Evolutionary conservation across 2,888 invertebrate genomes (phyloP), one percentile per base, ranked within the genome.

Genomic region (Agrochola macilenta): DNA sequence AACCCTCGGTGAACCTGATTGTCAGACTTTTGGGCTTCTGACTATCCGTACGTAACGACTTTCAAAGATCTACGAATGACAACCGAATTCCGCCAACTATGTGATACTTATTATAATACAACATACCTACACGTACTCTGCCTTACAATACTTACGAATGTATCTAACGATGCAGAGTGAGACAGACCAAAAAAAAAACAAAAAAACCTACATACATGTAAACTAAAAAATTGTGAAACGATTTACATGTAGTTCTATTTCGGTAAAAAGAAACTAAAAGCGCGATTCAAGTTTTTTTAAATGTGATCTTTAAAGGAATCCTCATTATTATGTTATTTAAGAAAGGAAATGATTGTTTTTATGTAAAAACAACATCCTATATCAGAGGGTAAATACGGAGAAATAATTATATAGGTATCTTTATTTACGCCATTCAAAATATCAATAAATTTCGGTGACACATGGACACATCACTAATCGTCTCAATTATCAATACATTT

Each of bases 401-500:
- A 20, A 52, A 8, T 52, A 52, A 3, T 23, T 52, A 23, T 52
- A 2, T 52, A 52, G 17, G 17, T 52, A 61, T 30, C 30, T n/a
- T 39, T 63, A 7, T 14, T 39, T 64, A 39, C 2, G 7, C 43
- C 14, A 46, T 5, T 69, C 26, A n/a, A 69, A 66, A 35, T n/a
- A 20, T 69, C 26, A 43, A 49, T 71, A 26, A 60, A 26, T n/a
- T n/a, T 30, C 35, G 0, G 26, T 57, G 58, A 30, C 71, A 70
- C 35, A 7, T n/a, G n/a, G 5, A 52, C 23, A 58, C 43, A 74
- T 73, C 46, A 69, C n/a, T 69, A 61, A 20, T 7, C 23, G 30
- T 58, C 64, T 17, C 70, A 68, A 81, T 81, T 61, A 69, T 60
- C 54, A 77, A 69, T 69, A 61, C 68, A 71, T 63, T 77, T 60